Evolutionary conservation across 2,797 vertebrate genomes (phyloP), one percentile per base, ranked within the genome.

Genomic region (Tiaroga cobitis): DNA sequence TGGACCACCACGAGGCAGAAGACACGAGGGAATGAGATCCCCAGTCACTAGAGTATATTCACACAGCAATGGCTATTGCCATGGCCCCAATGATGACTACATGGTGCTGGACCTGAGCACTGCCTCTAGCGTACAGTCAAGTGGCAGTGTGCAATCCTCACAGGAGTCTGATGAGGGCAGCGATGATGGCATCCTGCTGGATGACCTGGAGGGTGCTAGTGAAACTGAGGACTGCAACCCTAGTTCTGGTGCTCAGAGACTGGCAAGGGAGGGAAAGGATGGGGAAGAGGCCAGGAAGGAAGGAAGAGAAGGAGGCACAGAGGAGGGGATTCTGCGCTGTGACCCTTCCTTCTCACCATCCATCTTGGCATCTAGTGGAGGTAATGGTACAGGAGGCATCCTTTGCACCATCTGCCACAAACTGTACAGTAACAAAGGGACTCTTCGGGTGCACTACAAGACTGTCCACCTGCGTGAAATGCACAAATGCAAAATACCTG

Each of bases 351-450:
- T 93, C 83, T 97, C 97, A 68, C 96, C 97, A 80, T 94, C 97
- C 92, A 95, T 96, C 92, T 95, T 94, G 90, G 96, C 95, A 18
- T 92, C 97, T 92, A 94, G 93, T 18, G 93, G 92, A 87, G 95
- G 96, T 92, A 96, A 95, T 89, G 96, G 95, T 85, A 95, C 94
- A 89, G 93, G 95, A 90, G 97, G 98, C 92, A 97, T 99, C 93
- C 95, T 98, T 93, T 99, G 98, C 95, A 97, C 96, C 95, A 99
- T 99, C 94, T 99, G 98, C 95, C 97, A 98, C 95, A 99, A 99
- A 97, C 96, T 98, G 96, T 99, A 99, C 95, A 99, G 98, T 96
- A 99, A 99, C 97, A 99, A 99, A 94, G 98, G 98, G 92, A 99
- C 98, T 39, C 95, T 99, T 93, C 93, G 98, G 46, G 97, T 99